Percentiles rank a stretch among this genome's conserved stretches.
phyloP scores from a whole-genome alignment of 2,113 vertebrate species.

The Hippocampus barbouri region DNA sequence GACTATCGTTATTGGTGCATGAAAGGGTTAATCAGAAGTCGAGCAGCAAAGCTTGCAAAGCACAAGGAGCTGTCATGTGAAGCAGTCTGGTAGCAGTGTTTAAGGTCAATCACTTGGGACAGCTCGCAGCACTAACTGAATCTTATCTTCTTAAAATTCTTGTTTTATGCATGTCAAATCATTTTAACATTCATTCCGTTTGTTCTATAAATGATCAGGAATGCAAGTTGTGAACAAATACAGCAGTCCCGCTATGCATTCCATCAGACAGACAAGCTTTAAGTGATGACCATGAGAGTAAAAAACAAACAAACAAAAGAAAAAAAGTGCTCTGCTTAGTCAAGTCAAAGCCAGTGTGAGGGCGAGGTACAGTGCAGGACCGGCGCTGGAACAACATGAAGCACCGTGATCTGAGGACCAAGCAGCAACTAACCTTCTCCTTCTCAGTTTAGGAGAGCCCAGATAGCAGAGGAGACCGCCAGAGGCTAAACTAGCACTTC shows the following conservation, averaged over 20 bases:
- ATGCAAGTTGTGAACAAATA: not conserved
- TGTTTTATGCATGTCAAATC: not conserved
- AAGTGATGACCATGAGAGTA: not conserved
- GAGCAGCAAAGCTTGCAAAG: constrained; percentile 43
- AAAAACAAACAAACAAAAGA: not conserved
- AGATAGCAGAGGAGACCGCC: constrained; percentile 72
- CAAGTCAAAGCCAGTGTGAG: constrained; percentile 36
- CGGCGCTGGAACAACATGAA: constrained; percentile 19
- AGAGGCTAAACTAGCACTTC: constrained; percentile 75
- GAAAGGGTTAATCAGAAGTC: not conserved
- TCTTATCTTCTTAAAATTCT: not conserved
- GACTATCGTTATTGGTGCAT: no score
- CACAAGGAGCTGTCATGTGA: constrained; percentile 28
- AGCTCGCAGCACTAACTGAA: not conserved
- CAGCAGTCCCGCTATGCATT: constrained; percentile 5
- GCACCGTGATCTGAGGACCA: constrained; percentile 16
- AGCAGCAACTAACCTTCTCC: constrained; percentile 71
- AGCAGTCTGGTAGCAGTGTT: constrained; percentile 17
- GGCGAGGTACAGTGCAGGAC: constrained; percentile 30
- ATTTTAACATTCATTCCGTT: not conserved
- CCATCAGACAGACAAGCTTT: not conserved
- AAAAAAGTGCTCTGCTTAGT: not conserved
- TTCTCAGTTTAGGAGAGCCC: constrained; percentile 71
- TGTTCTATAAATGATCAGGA: not conserved
- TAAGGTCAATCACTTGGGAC: not conserved